Evolutionary conservation across 2,797 vertebrate genomes (phyloP), one percentile per base, ranked within the genome.

Genomic region (Telmatherina bonti): DNA sequence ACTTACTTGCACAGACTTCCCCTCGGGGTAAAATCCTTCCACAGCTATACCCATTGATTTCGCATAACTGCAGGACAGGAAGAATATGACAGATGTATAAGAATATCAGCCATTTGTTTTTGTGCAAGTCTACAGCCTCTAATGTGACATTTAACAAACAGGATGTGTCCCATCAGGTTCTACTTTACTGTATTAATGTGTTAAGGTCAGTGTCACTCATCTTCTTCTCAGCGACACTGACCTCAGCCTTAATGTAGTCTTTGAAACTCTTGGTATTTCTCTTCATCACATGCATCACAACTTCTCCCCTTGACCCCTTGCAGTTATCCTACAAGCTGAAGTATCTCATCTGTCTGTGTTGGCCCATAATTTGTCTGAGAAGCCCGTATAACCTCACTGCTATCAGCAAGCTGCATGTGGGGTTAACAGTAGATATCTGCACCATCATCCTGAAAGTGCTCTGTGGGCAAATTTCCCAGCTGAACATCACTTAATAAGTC

Each of bases 401-500:
- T 45, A 43, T 78, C 58, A 52, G 51, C 59, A 74, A 59, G 70
- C 43, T 70, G 68, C 63, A 53, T 58, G 45, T 67, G 70, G 67
- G 59, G 67, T 72, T 78, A 76, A 81, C 73, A 55, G 72, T 68
- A 64, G 82, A 71, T 36, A 55, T 72, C 58, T 73, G 72, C 57
- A 3, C 49, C 61, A 60, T 82, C 82, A 86, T 86, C 74, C 43
- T 70, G 62, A 35, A 85, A 86, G 85, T 87, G 85, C 81, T 85
- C 68, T 67, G 72, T 81, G 88, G 87, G 84, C 85, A 86, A 78
- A 79, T 70, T 76, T 88, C 86, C 85, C 79, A 83, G 66, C 55
- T 63, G 70, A 80, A 70, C 75, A 56, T 84, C 71, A 41, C 69
- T 83, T 83, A 78, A 88, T 86, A 84, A 90, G 87, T 90, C 85